These are phyloP conservation scores for Dryococelus australis DNA, from an alignment of 2,888 invertebrate genomes.

Conservation along the genomic window DNA sequence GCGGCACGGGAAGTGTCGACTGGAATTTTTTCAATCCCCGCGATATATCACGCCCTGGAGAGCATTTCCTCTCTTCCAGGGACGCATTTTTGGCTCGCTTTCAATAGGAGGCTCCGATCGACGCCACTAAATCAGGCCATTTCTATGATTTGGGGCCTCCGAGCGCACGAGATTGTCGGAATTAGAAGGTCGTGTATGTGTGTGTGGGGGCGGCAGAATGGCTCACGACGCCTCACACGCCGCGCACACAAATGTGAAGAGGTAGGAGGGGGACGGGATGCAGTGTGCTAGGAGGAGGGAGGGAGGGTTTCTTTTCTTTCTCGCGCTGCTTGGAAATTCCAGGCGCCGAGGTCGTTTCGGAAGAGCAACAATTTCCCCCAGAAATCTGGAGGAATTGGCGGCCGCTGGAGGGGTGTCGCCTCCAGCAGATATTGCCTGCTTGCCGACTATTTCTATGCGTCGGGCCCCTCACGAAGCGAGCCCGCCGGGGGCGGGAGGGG, in stretches of 20 bases:
- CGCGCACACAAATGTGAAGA: slow-evolving; percentile 35
- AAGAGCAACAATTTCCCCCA: slow-evolving; percentile 57
- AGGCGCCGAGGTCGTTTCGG: slow-evolving; percentile 46
- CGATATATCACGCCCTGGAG: slow-evolving; percentile 16
- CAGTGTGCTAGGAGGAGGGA: background rate
- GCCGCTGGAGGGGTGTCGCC: slow-evolving; percentile 40
- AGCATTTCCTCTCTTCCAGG: background rate
- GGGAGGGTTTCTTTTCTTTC: slow-evolving; percentile 26
- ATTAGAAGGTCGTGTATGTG: slow-evolving; percentile 22
- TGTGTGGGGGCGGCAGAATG: slow-evolving; percentile 7
- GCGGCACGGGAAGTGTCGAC: background rate
- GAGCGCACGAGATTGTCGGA: slow-evolving; percentile 25
- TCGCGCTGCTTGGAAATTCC: slow-evolving; percentile 55
- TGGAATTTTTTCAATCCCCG: background rate
- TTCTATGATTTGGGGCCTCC: slow-evolving; percentile 28
- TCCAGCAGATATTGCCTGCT: slow-evolving; percentile 59
- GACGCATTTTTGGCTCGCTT: background rate
- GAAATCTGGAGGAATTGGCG: slow-evolving; percentile 61
- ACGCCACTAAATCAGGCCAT: slow-evolving; percentile 23
- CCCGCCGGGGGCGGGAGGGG: background rate
- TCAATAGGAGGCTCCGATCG: slow-evolving; percentile 9
- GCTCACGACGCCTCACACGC: slow-evolving; percentile 18
- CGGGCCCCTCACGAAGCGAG: slow-evolving; percentile 41
- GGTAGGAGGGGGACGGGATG: background rate
- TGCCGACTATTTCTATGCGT: slow-evolving; percentile 61